A percentile compares a stretch with the other conserved stretches of the same genome.
Conservation (phyloP, 2,797 vertebrate genomes). For the Pseudomugil gertrudae region DNA sequence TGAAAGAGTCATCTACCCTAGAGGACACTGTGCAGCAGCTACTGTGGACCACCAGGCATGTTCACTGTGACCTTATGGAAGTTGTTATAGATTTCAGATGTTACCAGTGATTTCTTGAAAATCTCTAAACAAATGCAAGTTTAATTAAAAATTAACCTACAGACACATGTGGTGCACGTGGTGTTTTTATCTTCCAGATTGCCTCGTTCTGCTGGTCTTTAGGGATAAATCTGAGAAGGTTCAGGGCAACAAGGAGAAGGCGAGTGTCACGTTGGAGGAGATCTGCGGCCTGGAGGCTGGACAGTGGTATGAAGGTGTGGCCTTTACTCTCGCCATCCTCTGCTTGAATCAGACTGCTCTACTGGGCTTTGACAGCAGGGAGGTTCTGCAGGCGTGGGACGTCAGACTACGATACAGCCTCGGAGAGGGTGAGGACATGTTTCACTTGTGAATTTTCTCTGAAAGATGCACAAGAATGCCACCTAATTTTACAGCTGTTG, state of each 20-base stretch:
- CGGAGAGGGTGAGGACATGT: conserved; percentile 86
- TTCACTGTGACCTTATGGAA: neutral
- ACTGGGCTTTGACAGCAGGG: conserved; percentile 92
- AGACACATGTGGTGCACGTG: neutral
- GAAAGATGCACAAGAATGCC: neutral
- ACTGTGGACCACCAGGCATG: conserved; percentile 27
- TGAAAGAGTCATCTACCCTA: conserved; percentile 48
- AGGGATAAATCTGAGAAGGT: conserved; percentile 82
- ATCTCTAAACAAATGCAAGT: neutral
- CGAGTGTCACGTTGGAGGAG: conserved; percentile 90
- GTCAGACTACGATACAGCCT: conserved; percentile 88
- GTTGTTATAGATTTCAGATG: neutral
- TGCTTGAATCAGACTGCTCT: conserved; percentile 89
- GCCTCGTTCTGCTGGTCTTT: conserved; percentile 71
- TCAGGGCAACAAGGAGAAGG: conserved; percentile 87
- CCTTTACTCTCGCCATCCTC: conserved; percentile 87
- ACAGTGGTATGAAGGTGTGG: conserved; percentile 87
- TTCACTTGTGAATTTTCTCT: neutral
- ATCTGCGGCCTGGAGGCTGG: conserved; percentile 93
- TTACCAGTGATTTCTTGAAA: neutral
- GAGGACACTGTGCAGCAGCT: conserved; percentile 34
- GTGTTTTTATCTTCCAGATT: conserved; percentile 55
- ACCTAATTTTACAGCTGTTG: neutral
- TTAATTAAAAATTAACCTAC: neutral
- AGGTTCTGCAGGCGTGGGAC: conserved; percentile 92